Conservation (phyloP, 1,140 invertebrate genomes). For the Trigoniulus corallinus region DNA sequence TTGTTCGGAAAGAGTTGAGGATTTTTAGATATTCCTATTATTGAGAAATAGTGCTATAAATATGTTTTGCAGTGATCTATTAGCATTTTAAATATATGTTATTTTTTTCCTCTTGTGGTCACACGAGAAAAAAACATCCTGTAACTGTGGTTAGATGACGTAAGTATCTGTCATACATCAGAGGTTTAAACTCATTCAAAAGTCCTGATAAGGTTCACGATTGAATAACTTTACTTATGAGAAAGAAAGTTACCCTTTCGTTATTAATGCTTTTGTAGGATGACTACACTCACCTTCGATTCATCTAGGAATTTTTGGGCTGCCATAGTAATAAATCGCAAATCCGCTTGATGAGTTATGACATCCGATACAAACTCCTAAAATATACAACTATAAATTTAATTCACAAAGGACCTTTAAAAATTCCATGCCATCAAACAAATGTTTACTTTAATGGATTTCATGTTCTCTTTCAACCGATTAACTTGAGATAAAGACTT, state of each 20-base stretch:
- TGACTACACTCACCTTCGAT: conserved; percentile 51
- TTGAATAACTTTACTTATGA: too few species aligned
- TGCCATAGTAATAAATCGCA: conserved; percentile 84
- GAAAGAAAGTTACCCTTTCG: too few species aligned
- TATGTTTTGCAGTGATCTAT: too few species aligned
- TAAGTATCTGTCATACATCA: too few species aligned
- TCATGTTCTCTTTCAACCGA: conserved; percentile 52
- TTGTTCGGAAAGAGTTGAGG: conserved; percentile 68
- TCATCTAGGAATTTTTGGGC: conserved; percentile 89
- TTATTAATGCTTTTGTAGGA: too few species aligned
- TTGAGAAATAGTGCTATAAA: too few species aligned
- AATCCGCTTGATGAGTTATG: conserved; percentile 82
- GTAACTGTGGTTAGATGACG: too few species aligned
- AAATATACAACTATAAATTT: conserved; percentile 9
- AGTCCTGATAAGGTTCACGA: too few species aligned
- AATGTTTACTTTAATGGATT: conserved; percentile 38
- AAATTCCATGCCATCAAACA: not conserved
- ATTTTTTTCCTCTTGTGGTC: too few species aligned
- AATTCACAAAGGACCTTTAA: conserved; percentile 4
- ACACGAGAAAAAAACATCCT: too few species aligned
- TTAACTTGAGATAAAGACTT: conserved; percentile 70
- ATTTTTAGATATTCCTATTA: conserved; percentile 51
- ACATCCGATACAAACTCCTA: conserved; percentile 79
- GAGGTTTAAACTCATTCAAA: too few species aligned
- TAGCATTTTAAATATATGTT: too few species aligned